These are phyloP conservation scores for Apamea epomidion DNA, from an alignment of 2,888 invertebrate genomes.

Conservation along the genomic window DNA sequence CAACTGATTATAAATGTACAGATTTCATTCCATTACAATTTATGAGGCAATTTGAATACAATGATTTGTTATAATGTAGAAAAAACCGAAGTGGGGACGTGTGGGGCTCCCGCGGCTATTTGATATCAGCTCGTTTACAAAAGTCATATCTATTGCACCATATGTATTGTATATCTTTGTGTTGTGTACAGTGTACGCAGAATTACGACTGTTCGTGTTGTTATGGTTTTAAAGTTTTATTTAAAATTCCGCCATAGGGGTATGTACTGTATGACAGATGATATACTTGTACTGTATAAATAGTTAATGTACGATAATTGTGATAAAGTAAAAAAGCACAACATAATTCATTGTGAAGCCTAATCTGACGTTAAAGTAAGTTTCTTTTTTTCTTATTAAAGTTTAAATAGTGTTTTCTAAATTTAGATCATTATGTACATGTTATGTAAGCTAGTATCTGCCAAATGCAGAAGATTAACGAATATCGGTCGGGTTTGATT, in stretches of 20 bases:
- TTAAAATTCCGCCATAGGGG: slow-evolving; percentile 76
- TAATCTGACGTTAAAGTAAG: slow-evolving; percentile 86
- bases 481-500: slow-evolving; percentile 76
- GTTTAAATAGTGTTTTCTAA: slow-evolving; percentile 83
- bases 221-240: slow-evolving; percentile 79
- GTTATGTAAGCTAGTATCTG: slow-evolving; percentile 79
- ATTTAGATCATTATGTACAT: slow-evolving; percentile 79
- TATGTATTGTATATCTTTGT: slow-evolving; percentile 64
- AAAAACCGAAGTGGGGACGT: slow-evolving; percentile 48
- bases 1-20: slow-evolving; percentile 72
- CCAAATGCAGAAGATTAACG: slow-evolving; percentile 75
- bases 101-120: slow-evolving; percentile 32
- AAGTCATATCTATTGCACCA: slow-evolving; percentile 66
- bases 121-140: slow-evolving; percentile 58
- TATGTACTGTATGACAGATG: slow-evolving; percentile 85
- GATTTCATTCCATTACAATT: slow-evolving; percentile 74
- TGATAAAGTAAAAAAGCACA: slow-evolving; percentile 89
- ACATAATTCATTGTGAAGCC: slow-evolving; percentile 87
- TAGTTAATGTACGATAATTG: slow-evolving; percentile 85
- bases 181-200: slow-evolving; percentile 69
- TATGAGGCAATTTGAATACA: slow-evolving; percentile 66
- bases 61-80: slow-evolving; percentile 56
- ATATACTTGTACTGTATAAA: slow-evolving; percentile 80
- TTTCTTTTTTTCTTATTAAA: slow-evolving; percentile 78
- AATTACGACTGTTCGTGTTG: slow-evolving; percentile 71